A percentile compares a stretch with the other conserved stretches of the same genome.
phyloP scores from a whole-genome alignment of 2,888 invertebrate genomes.

The Lasioglossum lativentre region DNA sequence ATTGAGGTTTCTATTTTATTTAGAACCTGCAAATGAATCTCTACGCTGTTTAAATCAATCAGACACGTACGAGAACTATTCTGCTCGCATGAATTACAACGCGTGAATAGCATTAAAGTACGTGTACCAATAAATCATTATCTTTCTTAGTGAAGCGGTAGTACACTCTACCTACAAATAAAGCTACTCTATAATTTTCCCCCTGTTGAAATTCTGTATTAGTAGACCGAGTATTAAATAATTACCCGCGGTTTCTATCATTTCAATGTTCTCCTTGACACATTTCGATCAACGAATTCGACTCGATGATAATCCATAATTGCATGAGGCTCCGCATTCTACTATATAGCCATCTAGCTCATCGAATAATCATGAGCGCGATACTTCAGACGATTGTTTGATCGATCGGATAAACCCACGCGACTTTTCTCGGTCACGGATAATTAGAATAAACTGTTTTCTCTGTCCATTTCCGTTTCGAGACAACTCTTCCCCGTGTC shows the following conservation, averaged over 20 bases:
- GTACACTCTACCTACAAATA: neutral
- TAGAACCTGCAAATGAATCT: conserved; percentile 6
- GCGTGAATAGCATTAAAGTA: neutral
- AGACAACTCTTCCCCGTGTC: neutral
- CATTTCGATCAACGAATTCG: neutral
- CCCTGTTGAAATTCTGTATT: neutral
- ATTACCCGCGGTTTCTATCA: neutral
- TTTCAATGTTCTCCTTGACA: neutral
- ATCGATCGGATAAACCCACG: conserved; percentile 4
- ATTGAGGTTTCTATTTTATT: conserved; percentile 19
- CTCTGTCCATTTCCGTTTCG: conserved; percentile 18
- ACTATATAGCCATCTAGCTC: neutral
- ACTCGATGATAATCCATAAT: conserved; percentile 6
- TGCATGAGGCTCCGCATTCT: conserved; percentile 14
- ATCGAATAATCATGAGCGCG: conserved; percentile 3
- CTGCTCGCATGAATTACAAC: neutral
- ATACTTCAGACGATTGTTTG: neutral
- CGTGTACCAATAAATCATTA: neutral
- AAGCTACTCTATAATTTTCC: neutral
- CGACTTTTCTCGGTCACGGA: neutral
- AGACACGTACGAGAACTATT: neutral
- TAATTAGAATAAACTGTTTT: neutral
- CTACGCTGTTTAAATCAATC: neutral
- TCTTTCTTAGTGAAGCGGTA: neutral
- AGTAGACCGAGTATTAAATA: neutral